A percentile compares a stretch with the other conserved stretches of the same genome.
phyloP scores from a whole-genome alignment of 2,888 invertebrate genomes.

The Pelosia muscerda region DNA sequence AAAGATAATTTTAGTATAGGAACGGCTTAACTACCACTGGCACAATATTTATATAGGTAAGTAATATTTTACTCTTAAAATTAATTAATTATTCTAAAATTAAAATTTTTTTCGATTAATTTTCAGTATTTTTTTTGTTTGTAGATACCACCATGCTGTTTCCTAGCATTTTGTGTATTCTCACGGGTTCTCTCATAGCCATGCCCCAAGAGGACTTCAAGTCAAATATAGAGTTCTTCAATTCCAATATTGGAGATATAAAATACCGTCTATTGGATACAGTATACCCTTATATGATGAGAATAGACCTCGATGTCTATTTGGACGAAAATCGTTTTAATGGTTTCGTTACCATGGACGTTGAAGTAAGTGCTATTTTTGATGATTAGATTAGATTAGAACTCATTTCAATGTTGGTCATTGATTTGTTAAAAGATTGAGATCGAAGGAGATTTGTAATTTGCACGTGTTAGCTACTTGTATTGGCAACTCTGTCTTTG shows the following conservation, averaged over 20 bases:
- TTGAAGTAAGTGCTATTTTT: slow-evolving; percentile 63
- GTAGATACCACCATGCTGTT: slow-evolving; percentile 67
- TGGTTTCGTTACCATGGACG: slow-evolving; percentile 63
- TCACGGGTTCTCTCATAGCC: slow-evolving; percentile 62
- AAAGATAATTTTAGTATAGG: neutral
- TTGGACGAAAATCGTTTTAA: slow-evolving; percentile 65
- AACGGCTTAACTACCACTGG: neutral
- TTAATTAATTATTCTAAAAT: too few species aligned
- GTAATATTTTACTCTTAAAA: neutral
- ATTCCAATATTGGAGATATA: slow-evolving; percentile 69
- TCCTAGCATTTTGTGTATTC: slow-evolving; percentile 56
- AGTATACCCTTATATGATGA: slow-evolving; percentile 66
- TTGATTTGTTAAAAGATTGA: too few species aligned
- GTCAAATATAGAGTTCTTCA: slow-evolving; percentile 67
- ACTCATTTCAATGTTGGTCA: too few species aligned
- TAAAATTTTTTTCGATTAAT: too few species aligned
- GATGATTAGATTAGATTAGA: too few species aligned
- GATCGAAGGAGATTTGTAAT: too few species aligned
- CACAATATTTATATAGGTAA: neutral
- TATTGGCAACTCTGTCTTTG: too few species aligned
- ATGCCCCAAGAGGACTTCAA: slow-evolving; percentile 66
- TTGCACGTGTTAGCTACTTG: too few species aligned
- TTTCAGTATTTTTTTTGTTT: too few species aligned
- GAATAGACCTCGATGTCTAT: slow-evolving; percentile 72
- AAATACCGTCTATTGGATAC: slow-evolving; percentile 68